Evolutionary conservation across 2,888 invertebrate genomes (phyloP), one percentile per base, ranked within the genome.

Genomic region (Leucozona laternaria): DNA sequence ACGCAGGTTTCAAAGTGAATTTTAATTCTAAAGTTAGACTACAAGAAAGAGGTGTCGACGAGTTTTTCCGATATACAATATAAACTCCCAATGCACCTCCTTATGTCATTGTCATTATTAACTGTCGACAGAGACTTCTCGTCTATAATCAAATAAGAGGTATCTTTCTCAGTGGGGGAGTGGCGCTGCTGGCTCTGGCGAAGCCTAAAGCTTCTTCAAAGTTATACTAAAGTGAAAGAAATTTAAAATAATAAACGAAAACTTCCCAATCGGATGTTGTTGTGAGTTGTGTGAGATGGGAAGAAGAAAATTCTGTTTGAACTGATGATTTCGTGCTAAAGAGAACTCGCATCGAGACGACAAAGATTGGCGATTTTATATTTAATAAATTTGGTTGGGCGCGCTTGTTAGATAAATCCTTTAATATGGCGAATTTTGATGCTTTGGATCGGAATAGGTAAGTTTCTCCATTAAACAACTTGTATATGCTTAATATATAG

Each of bases 381-480:
- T 7, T 31, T 34, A n/a, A 10, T 20, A 20, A 45, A 57, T 66
- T 55, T 20, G 13, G 43, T 22, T 55, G 15, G 13, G 5, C 53
- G 68, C 45, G 22, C 4, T 45, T 64, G n/a, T 7, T 17, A 25
- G 17, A 31, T 28, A 11, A 25, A 17, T 28, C 10, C 7, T 6
- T 13, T 5, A 87, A 88, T 84, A 92, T 92, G 92, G 92, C 92
- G 88, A 90, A 91, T 77, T 92, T 92, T 81, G 92, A 92, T 89
- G 92, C 91, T 73, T 90, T 90, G 48, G 92, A 92, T 84, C 90
- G 89, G 66, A 90, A 89, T 88, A 92, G 92, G 92, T 92, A 88
- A 89, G 81, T 76, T 13, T 78, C 22, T 15, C 40, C 4, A 53
- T 28, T 53, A 25, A 22, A 53, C 3, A 53, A 7, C 53, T 53